phyloP scores from a whole-genome alignment of 2,797 vertebrate species.

The Enteromius radiatus region DNA sequence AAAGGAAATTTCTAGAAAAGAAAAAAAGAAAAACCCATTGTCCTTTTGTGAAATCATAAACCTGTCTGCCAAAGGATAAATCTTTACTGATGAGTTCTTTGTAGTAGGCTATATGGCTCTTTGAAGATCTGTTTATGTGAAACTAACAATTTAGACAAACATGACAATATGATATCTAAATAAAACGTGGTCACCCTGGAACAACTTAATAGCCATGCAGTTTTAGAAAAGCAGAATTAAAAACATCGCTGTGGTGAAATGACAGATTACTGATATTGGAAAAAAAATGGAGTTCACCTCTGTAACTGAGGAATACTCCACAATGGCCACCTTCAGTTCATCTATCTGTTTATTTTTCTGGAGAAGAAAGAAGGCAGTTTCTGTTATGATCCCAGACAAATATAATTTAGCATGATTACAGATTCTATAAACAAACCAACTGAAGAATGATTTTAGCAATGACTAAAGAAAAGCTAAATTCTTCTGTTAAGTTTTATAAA shows the following conservation, averaged over 20 bases:
- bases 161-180: conserved; percentile 2
- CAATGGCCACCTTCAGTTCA: conserved; percentile 81
- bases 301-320: conserved; percentile 83
- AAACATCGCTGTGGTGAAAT: background rate
- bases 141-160: background rate
- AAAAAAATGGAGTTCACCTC: conserved; percentile 76
- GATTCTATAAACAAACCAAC: background rate
- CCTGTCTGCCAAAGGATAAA: background rate
- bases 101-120: background rate
- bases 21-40: background rate
- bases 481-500: background rate
- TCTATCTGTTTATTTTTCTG: conserved; percentile 84
- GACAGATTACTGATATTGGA: background rate
- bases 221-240: background rate
- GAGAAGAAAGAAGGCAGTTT: background rate
- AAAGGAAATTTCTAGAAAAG: background rate
- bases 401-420: conserved; percentile 3
- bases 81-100: background rate
- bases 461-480: background rate
- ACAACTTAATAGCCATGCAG: background rate
- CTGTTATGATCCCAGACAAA: conserved; percentile 2
- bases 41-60: background rate
- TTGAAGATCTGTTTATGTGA: background rate
- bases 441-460: background rate
- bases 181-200: background rate